These are phyloP conservation scores for Heteromyza rotundicornis DNA, from an alignment of 2,888 invertebrate genomes.

Conservation along the genomic window DNA sequence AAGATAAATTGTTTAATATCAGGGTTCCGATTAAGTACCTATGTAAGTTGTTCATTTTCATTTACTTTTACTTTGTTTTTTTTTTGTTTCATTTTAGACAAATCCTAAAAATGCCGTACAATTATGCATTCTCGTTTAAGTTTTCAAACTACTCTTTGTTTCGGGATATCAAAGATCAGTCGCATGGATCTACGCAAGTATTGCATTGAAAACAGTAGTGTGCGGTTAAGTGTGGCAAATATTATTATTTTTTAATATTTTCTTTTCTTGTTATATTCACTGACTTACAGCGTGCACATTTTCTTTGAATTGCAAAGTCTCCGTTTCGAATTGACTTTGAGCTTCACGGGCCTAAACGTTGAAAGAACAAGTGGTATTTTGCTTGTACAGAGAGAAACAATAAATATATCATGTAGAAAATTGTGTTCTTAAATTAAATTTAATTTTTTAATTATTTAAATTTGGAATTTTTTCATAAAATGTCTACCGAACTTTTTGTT, in stretches of 20 bases:
- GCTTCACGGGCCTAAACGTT: constrained; percentile 58
- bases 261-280: constrained; percentile 27
- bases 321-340: constrained; percentile 57
- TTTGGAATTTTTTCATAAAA: constrained; percentile 43
- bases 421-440: not conserved
- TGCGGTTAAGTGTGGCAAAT: constrained; percentile 10
- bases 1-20: too few relatives aligned
- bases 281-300: constrained; percentile 56
- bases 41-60: too few relatives aligned
- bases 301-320: constrained; percentile 55
- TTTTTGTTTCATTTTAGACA: constrained; percentile 19
- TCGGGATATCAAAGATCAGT: too few relatives aligned
- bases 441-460: constrained; percentile 13
- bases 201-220: too few relatives aligned
- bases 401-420: constrained; percentile 33
- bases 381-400: constrained; percentile 34
- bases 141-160: not conserved
- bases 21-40: too few relatives aligned
- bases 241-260: constrained; percentile 25
- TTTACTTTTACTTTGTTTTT: too few relatives aligned
- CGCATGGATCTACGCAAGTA: constrained; percentile 47
- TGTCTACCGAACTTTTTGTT: constrained; percentile 54
- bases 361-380: constrained; percentile 34
- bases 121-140: not conserved
- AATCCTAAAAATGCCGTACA: constrained; percentile 5